phyloP scores from a whole-genome alignment of 23 tunicate genomes.

The Phallusia fumigata region DNA sequence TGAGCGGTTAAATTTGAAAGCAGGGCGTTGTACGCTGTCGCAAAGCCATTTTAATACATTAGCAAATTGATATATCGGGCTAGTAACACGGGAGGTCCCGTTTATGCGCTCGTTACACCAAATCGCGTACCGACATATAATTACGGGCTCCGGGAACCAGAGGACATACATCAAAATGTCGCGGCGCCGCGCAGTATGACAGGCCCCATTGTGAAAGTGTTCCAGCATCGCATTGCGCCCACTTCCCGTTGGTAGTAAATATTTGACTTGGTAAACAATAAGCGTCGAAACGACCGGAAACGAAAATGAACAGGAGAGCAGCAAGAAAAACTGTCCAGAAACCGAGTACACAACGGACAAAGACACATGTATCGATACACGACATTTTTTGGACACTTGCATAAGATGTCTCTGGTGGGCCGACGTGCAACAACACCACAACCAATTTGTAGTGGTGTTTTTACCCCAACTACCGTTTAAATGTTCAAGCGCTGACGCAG shows the following conservation, averaged over 20 bases:
- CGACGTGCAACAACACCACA: neutral
- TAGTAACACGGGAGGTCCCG: too few relatives aligned
- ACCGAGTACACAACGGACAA: neutral
- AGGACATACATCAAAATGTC: too few relatives aligned
- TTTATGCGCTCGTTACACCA: too few relatives aligned
- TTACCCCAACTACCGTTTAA: neutral
- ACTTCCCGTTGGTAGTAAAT: slow-evolving; percentile 11
- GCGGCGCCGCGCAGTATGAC: too few relatives aligned
- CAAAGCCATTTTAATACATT: too few relatives aligned
- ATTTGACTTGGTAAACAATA: slow-evolving; percentile 5
- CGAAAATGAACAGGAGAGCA: too few relatives aligned
- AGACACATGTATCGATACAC: neutral
- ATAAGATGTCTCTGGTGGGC: neutral
- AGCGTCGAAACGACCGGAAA: neutral
- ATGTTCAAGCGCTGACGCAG: neutral
- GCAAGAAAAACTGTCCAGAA: neutral
- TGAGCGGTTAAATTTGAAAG: too few relatives aligned
- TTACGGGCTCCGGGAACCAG: too few relatives aligned
- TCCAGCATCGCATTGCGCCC: neutral
- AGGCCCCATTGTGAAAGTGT: neutral
- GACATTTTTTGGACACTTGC: neutral
- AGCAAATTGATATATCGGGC: too few relatives aligned
- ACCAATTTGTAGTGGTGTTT: neutral
- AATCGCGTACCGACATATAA: too few relatives aligned
- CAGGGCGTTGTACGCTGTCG: too few relatives aligned